Base-by-base conservation (phyloP, 1,140 invertebrate genomes). In the Diorhabda carinulata region DNA sequence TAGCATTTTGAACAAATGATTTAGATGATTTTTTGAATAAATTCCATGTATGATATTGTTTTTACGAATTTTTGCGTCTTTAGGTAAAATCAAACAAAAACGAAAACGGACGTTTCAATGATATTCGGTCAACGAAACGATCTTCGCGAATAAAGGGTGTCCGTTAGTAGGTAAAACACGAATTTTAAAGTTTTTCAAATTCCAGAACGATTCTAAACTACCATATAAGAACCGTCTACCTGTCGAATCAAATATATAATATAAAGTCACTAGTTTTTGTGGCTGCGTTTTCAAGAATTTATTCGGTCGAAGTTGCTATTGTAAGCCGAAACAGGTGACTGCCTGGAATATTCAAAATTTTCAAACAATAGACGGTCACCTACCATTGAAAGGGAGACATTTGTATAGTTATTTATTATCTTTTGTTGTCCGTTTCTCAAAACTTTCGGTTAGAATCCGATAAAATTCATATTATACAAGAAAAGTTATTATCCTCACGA, bases 261-360 rank as follows among this genome's bases (percentile, higher is more conserved):
- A 63, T 63, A 41, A 43, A 43, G 41, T 41, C 61, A 63, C 40
- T 43, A 42, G 42, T 41, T 63, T 63, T 43, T 63, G 43, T 63
- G 61, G 8, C 9, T 9, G 25, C 61, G 40, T 45, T 63, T 41
- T 41, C 61, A 63, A 63, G 61, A 63, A 63, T 63, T 63, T 63
- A 63, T 63, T 63, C 61, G 43, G 45, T 63, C 61, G 61, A 25
- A 25, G 25, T 25, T 25, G 25, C 61, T 63, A 63, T 63, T 63
- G 61, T 63, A n/a, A 41, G 10, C 9, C 40, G 61, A 63, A 63
- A 63, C 61, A 63, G 61, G 61, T 63, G 61, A 63, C 61, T 63
- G 45, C 61, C 61, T 43, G 41, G 45, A 63, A 63, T 63, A 63
- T 63, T 63, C 61, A 63, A 63, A 63, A 63, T 63, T 63, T 63